Percentiles rank a stretch among this genome's conserved stretches.
Conservation (phyloP, 2,797 vertebrate species). For the Squalus acanthias region DNA sequence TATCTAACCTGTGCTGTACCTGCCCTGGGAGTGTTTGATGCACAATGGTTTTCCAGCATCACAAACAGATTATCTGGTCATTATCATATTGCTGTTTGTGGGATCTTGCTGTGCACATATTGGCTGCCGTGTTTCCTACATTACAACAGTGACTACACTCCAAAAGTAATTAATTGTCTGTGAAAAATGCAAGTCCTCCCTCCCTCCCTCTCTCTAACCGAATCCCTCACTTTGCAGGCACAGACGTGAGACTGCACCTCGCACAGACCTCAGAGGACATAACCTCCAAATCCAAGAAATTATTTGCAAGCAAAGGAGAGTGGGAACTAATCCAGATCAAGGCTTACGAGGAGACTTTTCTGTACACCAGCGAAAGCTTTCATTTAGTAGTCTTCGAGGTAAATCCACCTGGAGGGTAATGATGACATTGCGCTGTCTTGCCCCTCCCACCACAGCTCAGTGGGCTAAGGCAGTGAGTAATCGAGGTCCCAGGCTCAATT, state of each 20-base stretch:
- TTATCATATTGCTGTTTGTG: too few relatives aligned
- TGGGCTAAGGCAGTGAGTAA: not conserved
- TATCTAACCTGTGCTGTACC: too few relatives aligned
- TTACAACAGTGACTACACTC: not conserved
- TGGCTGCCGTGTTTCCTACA: too few relatives aligned
- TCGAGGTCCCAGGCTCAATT: not conserved
- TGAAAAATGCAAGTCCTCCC: not conserved
- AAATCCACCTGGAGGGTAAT: not conserved
- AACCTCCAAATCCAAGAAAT: constrained; percentile 65
- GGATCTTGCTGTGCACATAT: too few relatives aligned
- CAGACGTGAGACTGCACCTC: constrained; percentile 65
- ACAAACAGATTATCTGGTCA: too few relatives aligned
- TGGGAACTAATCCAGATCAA: constrained; percentile 70
- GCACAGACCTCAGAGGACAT: constrained; percentile 66
- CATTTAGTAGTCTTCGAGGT: not conserved
- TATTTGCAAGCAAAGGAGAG: constrained; percentile 71
- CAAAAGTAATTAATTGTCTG: not conserved
- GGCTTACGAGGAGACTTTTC: constrained; percentile 62
- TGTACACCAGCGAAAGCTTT: constrained; percentile 49
- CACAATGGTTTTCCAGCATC: not conserved
- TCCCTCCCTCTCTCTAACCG: not conserved
- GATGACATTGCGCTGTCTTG: too few relatives aligned
- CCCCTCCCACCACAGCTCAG: not conserved
- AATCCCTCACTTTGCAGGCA: constrained; percentile 49
- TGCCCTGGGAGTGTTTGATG: not conserved